Percentiles rank a stretch among this genome's conserved stretches.
Conservation (phyloP, 2,797 vertebrate species). For the Spea hammondii region DNA sequence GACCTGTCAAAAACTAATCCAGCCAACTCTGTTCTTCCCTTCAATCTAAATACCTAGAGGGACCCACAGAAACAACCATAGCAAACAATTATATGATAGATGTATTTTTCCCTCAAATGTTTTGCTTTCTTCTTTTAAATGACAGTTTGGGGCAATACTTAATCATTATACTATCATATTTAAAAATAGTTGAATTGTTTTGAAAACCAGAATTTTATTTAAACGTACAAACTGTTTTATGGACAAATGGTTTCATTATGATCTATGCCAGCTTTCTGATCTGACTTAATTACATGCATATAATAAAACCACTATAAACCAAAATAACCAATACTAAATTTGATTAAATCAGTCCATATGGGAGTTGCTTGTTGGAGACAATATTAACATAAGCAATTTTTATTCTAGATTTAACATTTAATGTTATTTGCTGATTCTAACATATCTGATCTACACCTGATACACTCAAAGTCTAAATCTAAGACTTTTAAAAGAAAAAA, state of each 20-base stretch:
- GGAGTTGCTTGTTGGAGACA: neutral
- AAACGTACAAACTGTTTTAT: slow-evolving; percentile 4
- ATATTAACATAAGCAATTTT: neutral
- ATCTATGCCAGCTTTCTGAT: slow-evolving; percentile 19
- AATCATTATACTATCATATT: slow-evolving; percentile 42
- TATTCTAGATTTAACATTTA: neutral
- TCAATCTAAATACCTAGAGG: slow-evolving; percentile 48
- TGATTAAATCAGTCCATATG: neutral
- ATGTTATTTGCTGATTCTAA: neutral
- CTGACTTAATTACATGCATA: slow-evolving; percentile 15
- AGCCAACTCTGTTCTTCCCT: slow-evolving; percentile 41
- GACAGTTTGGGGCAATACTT: slow-evolving; percentile 33
- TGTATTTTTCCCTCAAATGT: slow-evolving; percentile 37
- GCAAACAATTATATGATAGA: slow-evolving; percentile 40
- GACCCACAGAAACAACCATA: slow-evolving; percentile 55
- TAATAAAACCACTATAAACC: neutral
- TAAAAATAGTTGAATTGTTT: slow-evolving; percentile 19
- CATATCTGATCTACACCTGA: too few relatives aligned
- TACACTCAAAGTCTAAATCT: too few relatives aligned
- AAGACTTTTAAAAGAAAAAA: too few relatives aligned
- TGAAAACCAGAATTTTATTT: slow-evolving; percentile 21
- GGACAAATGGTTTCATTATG: neutral
- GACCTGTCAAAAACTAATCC: slow-evolving; percentile 52
- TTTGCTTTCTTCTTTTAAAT: slow-evolving; percentile 43
- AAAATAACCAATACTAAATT: slow-evolving; percentile 6